Conservation (phyloP, 1,140 invertebrate genomes). For the Hypothenemus hampei region DNA sequence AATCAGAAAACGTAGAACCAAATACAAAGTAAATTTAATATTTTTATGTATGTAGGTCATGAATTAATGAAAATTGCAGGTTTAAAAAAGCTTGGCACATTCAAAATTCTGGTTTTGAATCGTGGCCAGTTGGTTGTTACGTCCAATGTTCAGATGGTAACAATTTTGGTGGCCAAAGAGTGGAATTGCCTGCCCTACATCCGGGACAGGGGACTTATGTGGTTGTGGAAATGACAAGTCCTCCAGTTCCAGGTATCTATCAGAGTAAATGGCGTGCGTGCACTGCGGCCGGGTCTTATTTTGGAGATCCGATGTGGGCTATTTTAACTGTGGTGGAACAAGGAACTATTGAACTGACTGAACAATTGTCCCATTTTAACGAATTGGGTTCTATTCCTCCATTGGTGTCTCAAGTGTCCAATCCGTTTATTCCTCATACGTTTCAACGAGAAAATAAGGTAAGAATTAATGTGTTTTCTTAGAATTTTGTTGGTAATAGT, state of each 20-base stretch:
- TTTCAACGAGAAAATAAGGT: slow-evolving; percentile 16
- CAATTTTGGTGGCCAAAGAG: slow-evolving; percentile 53
- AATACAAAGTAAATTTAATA: slow-evolving; percentile 54
- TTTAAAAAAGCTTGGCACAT: slow-evolving; percentile 79
- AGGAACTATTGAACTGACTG: slow-evolving; percentile 41
- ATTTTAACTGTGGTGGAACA: slow-evolving; percentile 43
- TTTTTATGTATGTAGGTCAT: too few relatives aligned
- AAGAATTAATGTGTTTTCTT: neutral
- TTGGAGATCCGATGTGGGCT: slow-evolving; percentile 57
- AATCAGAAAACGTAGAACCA: slow-evolving; percentile 69
- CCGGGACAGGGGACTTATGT: slow-evolving; percentile 66
- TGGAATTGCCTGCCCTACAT: slow-evolving; percentile 54
- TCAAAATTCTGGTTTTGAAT: slow-evolving; percentile 70
- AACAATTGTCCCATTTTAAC: slow-evolving; percentile 41
- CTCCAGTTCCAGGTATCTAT: slow-evolving; percentile 64
- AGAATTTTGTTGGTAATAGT: neutral
- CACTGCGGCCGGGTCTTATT: slow-evolving; percentile 71
- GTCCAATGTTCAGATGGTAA: slow-evolving; percentile 62
- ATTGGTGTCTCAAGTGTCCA: slow-evolving; percentile 24
- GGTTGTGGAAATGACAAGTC: slow-evolving; percentile 64
- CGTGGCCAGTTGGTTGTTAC: slow-evolving; percentile 73
- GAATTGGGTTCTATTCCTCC: slow-evolving; percentile 36
- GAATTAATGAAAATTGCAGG: slow-evolving; percentile 38
- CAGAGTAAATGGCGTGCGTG: slow-evolving; percentile 79
- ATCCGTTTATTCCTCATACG: slow-evolving; percentile 37